phyloP scores from a whole-genome alignment of 2,888 invertebrate genomes.

The Notodonta ziczac region DNA sequence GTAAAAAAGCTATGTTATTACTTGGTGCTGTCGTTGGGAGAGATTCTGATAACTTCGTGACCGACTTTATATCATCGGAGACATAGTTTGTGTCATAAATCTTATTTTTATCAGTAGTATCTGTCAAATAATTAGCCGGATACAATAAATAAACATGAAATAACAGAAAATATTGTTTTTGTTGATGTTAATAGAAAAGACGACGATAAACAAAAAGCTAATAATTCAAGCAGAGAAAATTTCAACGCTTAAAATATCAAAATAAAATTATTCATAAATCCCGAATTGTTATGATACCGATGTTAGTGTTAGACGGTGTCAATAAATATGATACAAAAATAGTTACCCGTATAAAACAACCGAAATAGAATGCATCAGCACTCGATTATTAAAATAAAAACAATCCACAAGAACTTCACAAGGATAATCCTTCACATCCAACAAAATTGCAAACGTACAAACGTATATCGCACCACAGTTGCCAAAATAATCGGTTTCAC shows the following conservation, averaged over 20 bases:
- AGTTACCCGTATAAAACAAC: conserved; percentile 39
- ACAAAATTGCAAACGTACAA: conserved; percentile 41
- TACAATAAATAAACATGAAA: conserved; percentile 30
- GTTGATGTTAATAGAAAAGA: conserved; percentile 19
- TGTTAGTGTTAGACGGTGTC: not conserved
- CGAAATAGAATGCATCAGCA: conserved; percentile 37
- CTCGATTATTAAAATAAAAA: conserved; percentile 52
- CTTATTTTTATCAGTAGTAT: conserved; percentile 58
- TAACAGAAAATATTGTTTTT: conserved; percentile 36
- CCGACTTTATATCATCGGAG: conserved; percentile 63
- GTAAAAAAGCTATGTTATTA: conserved; percentile 54
- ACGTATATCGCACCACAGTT: conserved; percentile 63
- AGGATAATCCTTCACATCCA: conserved; percentile 53
- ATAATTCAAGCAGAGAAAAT: conserved; percentile 1
- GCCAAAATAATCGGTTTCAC: conserved; percentile 72
- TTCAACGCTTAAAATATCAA: not conserved
- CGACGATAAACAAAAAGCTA: not conserved
- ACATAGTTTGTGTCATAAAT: conserved; percentile 62
- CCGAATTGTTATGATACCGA: not conserved
- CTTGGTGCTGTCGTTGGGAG: conserved; percentile 43
- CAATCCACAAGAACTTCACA: conserved; percentile 61
- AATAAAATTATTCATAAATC: conserved; percentile 2
- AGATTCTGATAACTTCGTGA: conserved; percentile 62
- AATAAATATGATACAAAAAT: conserved; percentile 26
- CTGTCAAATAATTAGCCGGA: conserved; percentile 47